Evolutionary conservation across 2,797 vertebrate species (phyloP).

Genomic region (Nyctibius grandis): DNA sequence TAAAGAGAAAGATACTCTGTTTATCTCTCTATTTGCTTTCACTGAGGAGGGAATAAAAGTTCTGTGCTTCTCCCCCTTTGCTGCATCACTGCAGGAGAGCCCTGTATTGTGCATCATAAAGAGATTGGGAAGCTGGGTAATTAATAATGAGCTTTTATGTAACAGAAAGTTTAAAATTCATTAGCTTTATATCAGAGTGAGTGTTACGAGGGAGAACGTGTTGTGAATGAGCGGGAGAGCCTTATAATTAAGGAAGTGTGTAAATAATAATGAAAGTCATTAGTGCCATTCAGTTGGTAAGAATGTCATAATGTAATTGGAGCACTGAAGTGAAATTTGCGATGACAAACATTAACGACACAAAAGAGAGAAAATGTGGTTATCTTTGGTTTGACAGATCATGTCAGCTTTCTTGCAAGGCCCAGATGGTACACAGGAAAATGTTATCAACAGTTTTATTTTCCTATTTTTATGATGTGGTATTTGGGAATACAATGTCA

Average conservation of each 20-base stretch:
- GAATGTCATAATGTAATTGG: slow-evolving; percentile 79
- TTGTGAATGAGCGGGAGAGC: slow-evolving; percentile 71
- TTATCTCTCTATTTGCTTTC: slow-evolving; percentile 48
- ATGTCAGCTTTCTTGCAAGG: slow-evolving; percentile 64
- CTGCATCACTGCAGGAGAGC: slow-evolving; percentile 28
- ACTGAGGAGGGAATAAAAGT: slow-evolving; percentile 34
- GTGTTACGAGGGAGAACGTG: slow-evolving; percentile 58
- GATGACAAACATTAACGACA: slow-evolving; percentile 73
- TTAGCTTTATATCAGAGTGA: slow-evolving; percentile 69
- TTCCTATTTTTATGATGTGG: slow-evolving; percentile 61
- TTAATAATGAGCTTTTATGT: slow-evolving; percentile 74
- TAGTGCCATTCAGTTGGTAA: slow-evolving; percentile 75
- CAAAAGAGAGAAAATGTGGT: slow-evolving; percentile 69
- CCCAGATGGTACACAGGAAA: slow-evolving; percentile 71
- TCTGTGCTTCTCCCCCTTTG: background rate
- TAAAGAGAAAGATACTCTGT: slow-evolving; percentile 40
- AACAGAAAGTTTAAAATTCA: slow-evolving; percentile 73
- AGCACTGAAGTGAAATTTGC: slow-evolving; percentile 75
- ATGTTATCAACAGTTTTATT: slow-evolving; percentile 66
- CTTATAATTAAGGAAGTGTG: slow-evolving; percentile 78
- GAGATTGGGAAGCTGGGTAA: slow-evolving; percentile 56
- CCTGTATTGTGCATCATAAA: slow-evolving; percentile 34
- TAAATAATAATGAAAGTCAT: slow-evolving; percentile 82
- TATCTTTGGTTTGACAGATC: slow-evolving; percentile 72
- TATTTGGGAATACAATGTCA: slow-evolving; percentile 63